Evolutionary conservation across 2,888 invertebrate species (phyloP), one percentile per base, ranked within the genome.

Genomic region (Drosophila mulleri): DNA sequence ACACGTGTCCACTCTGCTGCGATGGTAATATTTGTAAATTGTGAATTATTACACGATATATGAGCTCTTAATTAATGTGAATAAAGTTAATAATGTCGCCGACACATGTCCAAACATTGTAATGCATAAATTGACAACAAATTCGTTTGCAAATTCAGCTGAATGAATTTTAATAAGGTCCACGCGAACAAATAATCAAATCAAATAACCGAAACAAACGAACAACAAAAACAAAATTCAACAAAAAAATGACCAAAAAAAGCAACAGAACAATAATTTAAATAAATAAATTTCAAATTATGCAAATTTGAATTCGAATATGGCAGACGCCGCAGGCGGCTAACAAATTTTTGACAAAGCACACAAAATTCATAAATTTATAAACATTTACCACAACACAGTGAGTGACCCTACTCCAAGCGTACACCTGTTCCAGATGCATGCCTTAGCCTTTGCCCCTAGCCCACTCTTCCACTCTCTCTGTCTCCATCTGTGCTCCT

Each of bases 31-130:
- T 50, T 52, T 50, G 41, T 29, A 56, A 66, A 66, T 54, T 60
- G 57, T 47, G 56, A 61, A 57, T 50, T 50, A 57, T 53, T 23
- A 23, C 41, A 23, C 29, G 52, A 69, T 41, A 64, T 47, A 67
- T 61, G 47, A n/a, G 20, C 29, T 64, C 52, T 61, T 65, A 72
- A 70, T 80, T 70, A 72, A 80, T 67, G 67, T 44, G 20, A 32
- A 29, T 42, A 26, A 56, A 18, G 41, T 18, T 41, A 32, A 42
- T 32, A 61, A 52, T 50, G 11, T 50, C 32, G 11, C 6, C 16
- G 39, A 64, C 35, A 26, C 48, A 20, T 39, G 53, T 14, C 58
- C 50, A 65, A 64, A 52, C 45, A 37, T 47, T 58, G 45, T 37
- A 44, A 50, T 37, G 41, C 65, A n/a, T 37, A 48, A 56, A 60